These are phyloP conservation scores for Cricetomys ansorgei DNA, from an alignment of 2,113 vertebrate genomes.

Conservation along the genomic window DNA sequence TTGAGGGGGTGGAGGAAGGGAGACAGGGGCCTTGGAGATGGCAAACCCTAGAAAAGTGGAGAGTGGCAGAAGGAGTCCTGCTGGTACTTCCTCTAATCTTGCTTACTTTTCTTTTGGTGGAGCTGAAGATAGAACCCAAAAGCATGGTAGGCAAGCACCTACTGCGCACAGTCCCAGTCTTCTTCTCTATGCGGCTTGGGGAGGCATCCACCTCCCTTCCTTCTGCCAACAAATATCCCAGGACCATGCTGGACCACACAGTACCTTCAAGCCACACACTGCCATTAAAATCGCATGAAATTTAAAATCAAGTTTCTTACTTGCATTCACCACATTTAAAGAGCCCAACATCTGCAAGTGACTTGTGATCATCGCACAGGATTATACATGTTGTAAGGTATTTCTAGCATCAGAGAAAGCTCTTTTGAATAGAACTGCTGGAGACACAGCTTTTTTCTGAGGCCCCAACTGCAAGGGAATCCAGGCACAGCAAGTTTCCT, in stretches of 20 bases:
- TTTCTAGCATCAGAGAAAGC: background rate
- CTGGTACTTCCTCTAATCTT: background rate
- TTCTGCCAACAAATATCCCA: constrained; percentile 14
- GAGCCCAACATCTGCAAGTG: background rate
- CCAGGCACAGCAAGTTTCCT: too few species aligned
- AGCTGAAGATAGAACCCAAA: background rate
- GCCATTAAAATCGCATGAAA: constrained; percentile 19
- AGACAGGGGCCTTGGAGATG: background rate
- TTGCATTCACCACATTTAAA: background rate
- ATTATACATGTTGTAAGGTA: background rate
- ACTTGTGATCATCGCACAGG: background rate
- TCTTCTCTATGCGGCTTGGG: constrained; percentile 26
- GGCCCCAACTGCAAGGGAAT: too few species aligned
- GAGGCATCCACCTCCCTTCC: background rate
- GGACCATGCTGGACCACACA: background rate
- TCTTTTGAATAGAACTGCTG: background rate
- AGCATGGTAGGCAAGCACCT: background rate
- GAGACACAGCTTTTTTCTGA: background rate
- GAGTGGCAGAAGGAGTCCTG: background rate
- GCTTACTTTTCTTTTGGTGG: background rate
- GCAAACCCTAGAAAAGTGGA: background rate
- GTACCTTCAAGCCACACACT: too few species aligned
- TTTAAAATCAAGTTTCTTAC: constrained; percentile 45
- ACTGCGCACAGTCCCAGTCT: background rate
- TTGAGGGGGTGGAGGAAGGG: background rate